These are phyloP conservation scores for Cyphomyrmex costatus DNA, from an alignment of 1,140 invertebrate species.

Conservation along the genomic window DNA sequence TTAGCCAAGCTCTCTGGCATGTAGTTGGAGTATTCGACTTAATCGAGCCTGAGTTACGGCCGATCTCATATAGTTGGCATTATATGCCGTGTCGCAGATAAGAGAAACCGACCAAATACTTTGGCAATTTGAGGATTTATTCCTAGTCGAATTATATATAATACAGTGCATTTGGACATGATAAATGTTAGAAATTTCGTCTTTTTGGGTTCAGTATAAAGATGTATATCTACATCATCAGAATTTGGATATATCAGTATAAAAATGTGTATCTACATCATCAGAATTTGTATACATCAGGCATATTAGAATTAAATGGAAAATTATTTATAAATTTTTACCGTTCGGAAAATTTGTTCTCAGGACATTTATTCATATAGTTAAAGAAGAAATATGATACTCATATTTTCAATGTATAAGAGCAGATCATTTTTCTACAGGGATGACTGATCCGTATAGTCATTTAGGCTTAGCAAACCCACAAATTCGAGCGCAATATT, in stretches of 20 bases:
- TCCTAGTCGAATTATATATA: constrained; percentile 27
- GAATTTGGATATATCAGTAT: background rate
- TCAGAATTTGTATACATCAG: background rate
- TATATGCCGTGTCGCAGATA: constrained; percentile 39
- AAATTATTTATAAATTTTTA: background rate
- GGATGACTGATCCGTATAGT: background rate
- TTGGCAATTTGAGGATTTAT: constrained; percentile 50
- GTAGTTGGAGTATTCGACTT: constrained; percentile 47
- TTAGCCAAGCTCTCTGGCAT: constrained; percentile 24
- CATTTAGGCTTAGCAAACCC: background rate
- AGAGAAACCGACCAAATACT: constrained; percentile 45
- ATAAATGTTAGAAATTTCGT: background rate
- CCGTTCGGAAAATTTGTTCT: background rate
- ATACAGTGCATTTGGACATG: background rate
- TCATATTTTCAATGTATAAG: background rate
- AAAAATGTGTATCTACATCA: too few species aligned
- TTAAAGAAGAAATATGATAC: background rate
- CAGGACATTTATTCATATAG: background rate
- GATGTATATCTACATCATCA: too few species aligned
- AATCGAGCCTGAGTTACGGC: constrained; percentile 62
- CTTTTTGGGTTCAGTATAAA: background rate
- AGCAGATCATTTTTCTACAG: background rate
- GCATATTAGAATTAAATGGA: background rate
- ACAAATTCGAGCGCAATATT: background rate
- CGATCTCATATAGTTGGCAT: constrained; percentile 54